These are phyloP conservation scores for Chlamydotis undulata DNA, from an alignment of 2,113 vertebrate species.

Conservation along the genomic window DNA sequence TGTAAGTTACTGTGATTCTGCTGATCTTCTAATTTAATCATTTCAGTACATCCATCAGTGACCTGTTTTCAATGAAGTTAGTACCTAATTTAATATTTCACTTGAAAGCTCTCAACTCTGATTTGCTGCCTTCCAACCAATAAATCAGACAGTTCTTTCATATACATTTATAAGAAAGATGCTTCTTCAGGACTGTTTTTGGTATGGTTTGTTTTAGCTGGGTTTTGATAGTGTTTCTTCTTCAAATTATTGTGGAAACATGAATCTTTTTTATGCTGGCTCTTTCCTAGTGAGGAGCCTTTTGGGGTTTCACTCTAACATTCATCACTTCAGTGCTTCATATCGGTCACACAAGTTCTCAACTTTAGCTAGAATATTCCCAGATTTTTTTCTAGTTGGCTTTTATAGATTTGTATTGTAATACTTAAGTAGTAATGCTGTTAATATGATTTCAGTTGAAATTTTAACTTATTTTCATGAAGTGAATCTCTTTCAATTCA, in stretches of 20 bases:
- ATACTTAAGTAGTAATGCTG: neutral
- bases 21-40: neutral
- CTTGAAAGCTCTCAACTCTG: constrained; percentile 30
- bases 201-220: neutral
- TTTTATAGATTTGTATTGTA: neutral
- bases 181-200: neutral
- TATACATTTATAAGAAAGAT: neutral
- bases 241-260: neutral
- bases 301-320: neutral
- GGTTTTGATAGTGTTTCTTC: neutral
- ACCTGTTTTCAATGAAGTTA: constrained; percentile 30
- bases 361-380: neutral
- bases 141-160: constrained; percentile 3
- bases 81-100: constrained; percentile 31
- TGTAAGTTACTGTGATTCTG: neutral
- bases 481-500: neutral
- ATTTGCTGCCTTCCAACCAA: constrained; percentile 26
- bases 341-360: neutral
- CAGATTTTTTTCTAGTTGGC: neutral
- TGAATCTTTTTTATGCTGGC: neutral
- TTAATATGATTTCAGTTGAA: neutral
- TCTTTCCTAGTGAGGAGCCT: neutral
- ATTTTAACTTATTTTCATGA: neutral
- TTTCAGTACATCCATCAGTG: constrained; percentile 13
- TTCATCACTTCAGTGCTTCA: neutral